Base-by-base conservation (phyloP, 2,888 invertebrate species). In the Sepioteuthis lessoniana region DNA sequence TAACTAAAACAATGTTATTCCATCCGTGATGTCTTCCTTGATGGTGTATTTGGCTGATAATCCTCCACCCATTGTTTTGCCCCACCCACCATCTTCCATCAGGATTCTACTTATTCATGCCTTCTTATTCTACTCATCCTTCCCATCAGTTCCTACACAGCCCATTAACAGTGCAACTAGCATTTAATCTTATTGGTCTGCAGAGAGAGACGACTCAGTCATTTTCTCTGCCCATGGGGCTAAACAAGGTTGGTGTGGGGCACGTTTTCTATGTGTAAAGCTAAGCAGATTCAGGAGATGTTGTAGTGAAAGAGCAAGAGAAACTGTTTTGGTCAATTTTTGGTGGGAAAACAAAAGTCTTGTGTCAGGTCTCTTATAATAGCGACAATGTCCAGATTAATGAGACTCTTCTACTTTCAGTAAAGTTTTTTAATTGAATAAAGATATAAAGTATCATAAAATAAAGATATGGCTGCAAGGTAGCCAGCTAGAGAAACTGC, bases 181-280 rank as follows among this genome's bases (percentile, higher is more conserved):
- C 76, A 76, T 76, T 76, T 76, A 76, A 76, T 76, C 76, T 76
- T 76, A 76, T 76, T 76, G 76, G 31, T 76, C 76, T 76, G 76
- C 76, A 76, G 13, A 76, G n/a, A 76, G n/a, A 76, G 76, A 76
- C 76, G n/a, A n/a, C 76, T 7, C 19, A 31, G n/a, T n/a, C n/a
- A 76, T n/a, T 76, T 76, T 76, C 76, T 76, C 76, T 31, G 31
- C 76, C 76, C 76, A 13, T 31, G 19, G n/a, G 76, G n/a, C 76
- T 76, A n/a, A 76, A 76, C 76, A 76, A n/a, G 76, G 31, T n/a
- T 0, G n/a, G 10, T 10, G 31, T 10, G 31, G 76, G 76, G n/a
- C n/a, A 76, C 5, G 13, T 31, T 76, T 76, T 76, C 76, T n/a
- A 76, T 31, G n/a, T 76, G n/a, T 31, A 13, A n/a, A 13, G n/a